These are phyloP conservation scores for Carlito syrichta DNA, from an alignment of 2,113 vertebrate genomes.

Conservation along the genomic window DNA sequence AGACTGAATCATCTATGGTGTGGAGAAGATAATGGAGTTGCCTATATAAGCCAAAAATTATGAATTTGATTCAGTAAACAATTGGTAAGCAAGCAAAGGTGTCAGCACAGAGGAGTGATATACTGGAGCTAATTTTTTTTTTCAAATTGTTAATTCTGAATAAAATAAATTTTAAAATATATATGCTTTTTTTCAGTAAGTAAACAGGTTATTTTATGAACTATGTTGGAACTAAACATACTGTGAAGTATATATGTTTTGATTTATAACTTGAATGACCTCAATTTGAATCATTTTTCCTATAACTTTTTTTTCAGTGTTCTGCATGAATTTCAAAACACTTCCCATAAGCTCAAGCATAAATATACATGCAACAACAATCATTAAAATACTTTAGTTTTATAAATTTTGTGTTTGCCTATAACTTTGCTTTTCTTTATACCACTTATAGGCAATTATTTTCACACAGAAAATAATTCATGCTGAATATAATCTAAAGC, in stretches of 20 bases:
- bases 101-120: slow-evolving; percentile 4
- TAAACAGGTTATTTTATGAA: slow-evolving; percentile 78
- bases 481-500: slow-evolving; percentile 33
- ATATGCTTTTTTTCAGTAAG: slow-evolving; percentile 71
- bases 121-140: neutral
- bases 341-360: slow-evolving; percentile 49
- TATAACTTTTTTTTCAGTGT: slow-evolving; percentile 31
- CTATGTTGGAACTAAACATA: slow-evolving; percentile 60
- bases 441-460: slow-evolving; percentile 48
- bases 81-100: neutral
- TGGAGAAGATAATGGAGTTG: neutral
- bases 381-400: slow-evolving; percentile 53
- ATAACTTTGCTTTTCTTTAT: slow-evolving; percentile 49
- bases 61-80: slow-evolving; percentile 28
- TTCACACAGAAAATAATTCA: slow-evolving; percentile 51
- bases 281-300: slow-evolving; percentile 60
- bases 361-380: neutral
- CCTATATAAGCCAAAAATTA: neutral
- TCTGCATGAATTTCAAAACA: slow-evolving; percentile 53
- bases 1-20: neutral
- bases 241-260: slow-evolving; percentile 41
- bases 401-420: slow-evolving; percentile 31
- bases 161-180: slow-evolving; percentile 79
- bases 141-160: slow-evolving; percentile 73
- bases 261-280: slow-evolving; percentile 62